Evolutionary conservation across 2,113 vertebrate species (phyloP).

Genomic region (Toxotes chatareus): DNA sequence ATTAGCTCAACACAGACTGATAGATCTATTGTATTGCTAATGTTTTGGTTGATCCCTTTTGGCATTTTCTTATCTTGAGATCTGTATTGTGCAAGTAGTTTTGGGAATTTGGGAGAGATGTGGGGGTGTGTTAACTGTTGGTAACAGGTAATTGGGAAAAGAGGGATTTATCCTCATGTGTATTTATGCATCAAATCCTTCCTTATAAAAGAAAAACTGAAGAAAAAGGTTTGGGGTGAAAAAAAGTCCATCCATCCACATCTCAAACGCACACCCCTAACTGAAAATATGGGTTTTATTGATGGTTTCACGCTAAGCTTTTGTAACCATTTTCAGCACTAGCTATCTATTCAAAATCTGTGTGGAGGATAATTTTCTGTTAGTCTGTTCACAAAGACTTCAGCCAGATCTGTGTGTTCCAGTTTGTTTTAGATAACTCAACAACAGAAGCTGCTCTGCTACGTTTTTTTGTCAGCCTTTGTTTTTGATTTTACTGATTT

Average conservation of each 20-base stretch:
- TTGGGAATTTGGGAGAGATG: background rate
- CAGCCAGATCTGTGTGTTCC: background rate
- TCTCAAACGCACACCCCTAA: background rate
- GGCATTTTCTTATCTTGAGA: conserved; percentile 1
- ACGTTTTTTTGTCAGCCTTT: background rate
- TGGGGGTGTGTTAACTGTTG: background rate
- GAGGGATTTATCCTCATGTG: background rate
- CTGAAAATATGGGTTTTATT: conserved; percentile 26
- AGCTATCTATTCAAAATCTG: conserved; percentile 18
- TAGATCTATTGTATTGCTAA: background rate
- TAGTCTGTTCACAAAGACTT: conserved; percentile 1
- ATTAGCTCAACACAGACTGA: background rate
- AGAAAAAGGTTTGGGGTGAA: background rate
- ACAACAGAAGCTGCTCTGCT: background rate
- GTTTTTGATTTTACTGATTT: conserved; percentile 15
- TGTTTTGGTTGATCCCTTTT: background rate
- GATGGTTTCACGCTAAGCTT: conserved; percentile 15
- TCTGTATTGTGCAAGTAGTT: background rate
- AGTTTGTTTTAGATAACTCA: conserved; percentile 14
- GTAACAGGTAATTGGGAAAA: background rate
- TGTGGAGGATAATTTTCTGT: conserved; percentile 15
- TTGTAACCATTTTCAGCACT: conserved; percentile 13
- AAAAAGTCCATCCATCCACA: background rate
- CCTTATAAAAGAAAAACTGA: background rate
- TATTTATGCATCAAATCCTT: background rate